Conservation (phyloP, 1,140 invertebrate species). For the Nephila pilipes region DNA sequence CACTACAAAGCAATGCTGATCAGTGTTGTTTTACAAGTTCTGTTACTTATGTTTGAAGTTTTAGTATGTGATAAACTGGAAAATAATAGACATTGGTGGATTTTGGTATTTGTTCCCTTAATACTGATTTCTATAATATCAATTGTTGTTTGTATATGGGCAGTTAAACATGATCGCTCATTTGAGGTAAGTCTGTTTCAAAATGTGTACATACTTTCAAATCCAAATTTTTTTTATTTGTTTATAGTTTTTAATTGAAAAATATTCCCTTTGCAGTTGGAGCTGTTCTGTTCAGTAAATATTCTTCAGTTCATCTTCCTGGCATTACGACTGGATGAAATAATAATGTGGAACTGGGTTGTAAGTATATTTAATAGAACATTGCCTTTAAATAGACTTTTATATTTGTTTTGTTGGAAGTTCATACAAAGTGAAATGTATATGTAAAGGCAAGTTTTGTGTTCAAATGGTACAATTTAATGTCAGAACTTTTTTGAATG, state of each 20-base stretch:
- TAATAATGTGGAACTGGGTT: constrained; percentile 98
- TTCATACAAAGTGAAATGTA: not conserved
- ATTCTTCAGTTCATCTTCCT: constrained; percentile 98
- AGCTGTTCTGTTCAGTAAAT: constrained; percentile 98
- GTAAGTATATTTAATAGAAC: constrained; percentile 48
- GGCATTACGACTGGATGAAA: constrained; percentile 93
- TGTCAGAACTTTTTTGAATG: no score
- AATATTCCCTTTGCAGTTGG: constrained; percentile 86
- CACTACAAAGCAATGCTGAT: constrained; percentile 99
- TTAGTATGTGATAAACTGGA: constrained; percentile 97
- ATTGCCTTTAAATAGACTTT: not conserved
- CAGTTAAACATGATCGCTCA: constrained; percentile 97
- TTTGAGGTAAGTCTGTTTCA: constrained; percentile 88
- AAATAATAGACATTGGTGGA: constrained; percentile 93
- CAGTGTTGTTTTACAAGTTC: constrained; percentile 94
- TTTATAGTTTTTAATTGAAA: not conserved
- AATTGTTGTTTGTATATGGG: constrained; percentile 98
- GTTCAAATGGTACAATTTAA: no score
- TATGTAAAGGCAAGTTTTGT: not conserved
- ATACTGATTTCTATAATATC: constrained; percentile 98
- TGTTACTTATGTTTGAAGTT: constrained; percentile 97
- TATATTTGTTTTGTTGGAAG: not conserved
- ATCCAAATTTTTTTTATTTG: not conserved
- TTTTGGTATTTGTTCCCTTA: constrained; percentile 96
- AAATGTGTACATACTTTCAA: not conserved